A percentile compares a stretch with the other conserved stretches of the same genome.
phyloP scores from a whole-genome alignment of 2,113 vertebrate species.

The Ibidorhyncha struthersii region DNA sequence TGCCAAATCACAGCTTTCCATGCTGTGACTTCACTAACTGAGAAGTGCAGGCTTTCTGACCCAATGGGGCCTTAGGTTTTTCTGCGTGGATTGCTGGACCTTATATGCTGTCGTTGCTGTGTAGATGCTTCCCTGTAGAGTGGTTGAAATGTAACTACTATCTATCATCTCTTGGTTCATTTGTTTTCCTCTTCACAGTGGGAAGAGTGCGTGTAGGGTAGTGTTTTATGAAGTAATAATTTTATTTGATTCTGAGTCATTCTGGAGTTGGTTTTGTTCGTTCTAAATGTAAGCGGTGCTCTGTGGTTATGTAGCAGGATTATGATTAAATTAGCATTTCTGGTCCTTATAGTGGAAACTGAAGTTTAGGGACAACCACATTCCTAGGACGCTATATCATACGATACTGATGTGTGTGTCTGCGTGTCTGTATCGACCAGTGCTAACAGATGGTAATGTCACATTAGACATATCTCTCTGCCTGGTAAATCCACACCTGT shows the following conservation, averaged over 20 bases:
- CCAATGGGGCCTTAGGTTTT: neutral
- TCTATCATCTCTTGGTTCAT: neutral
- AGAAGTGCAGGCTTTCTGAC: neutral
- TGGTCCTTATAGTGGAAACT: neutral
- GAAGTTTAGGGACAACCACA: neutral
- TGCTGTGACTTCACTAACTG: neutral
- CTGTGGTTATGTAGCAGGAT: neutral
- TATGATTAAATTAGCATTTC: neutral
- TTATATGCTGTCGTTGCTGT: neutral
- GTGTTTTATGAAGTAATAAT: neutral
- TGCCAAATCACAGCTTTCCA: neutral
- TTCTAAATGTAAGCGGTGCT: neutral
- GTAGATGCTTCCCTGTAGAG: neutral
- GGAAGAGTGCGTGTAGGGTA: neutral
- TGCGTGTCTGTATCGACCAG: rapidly evolving
- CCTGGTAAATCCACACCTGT: neutral
- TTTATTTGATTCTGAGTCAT: neutral
- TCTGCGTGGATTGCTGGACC: neutral
- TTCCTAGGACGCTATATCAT: neutral
- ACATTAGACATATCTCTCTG: neutral
- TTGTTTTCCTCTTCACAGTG: neutral
- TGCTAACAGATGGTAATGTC: neutral
- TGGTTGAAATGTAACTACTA: neutral
- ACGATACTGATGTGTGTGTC: rapidly evolving
- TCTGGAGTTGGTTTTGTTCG: neutral